phyloP scores from a whole-genome alignment of 2,113 vertebrate species.

The Salvelinus namaycush region DNA sequence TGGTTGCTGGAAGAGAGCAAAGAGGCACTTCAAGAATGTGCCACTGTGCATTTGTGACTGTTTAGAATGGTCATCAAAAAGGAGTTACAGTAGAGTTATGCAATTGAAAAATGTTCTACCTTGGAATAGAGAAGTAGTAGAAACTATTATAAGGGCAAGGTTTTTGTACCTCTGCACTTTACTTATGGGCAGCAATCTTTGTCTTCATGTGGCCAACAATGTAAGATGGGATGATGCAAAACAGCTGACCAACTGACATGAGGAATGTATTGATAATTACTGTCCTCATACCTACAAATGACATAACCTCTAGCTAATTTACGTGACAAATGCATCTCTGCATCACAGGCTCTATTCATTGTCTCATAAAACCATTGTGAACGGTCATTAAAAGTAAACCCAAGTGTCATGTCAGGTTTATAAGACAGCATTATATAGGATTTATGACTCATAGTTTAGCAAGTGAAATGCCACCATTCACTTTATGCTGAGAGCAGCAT shows the following conservation, averaged over 20 bases:
- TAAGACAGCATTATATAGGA: background rate
- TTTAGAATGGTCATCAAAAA: too few relatives aligned
- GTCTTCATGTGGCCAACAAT: conserved; percentile 69
- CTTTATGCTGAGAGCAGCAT: background rate
- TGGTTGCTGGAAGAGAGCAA: conserved; percentile 65
- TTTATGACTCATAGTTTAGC: background rate
- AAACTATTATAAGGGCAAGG: background rate
- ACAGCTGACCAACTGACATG: conserved; percentile 71
- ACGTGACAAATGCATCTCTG: background rate
- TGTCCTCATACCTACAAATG: background rate
- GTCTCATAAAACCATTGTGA: background rate
- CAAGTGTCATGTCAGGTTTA: background rate
- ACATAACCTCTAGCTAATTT: background rate
- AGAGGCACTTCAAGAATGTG: background rate
- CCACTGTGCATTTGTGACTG: too few relatives aligned
- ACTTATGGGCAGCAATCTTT: conserved; percentile 76
- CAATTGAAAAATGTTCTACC: too few relatives aligned
- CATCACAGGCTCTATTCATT: background rate
- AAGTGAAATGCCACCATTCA: background rate
- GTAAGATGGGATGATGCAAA: conserved; percentile 83
- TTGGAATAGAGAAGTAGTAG: background rate
- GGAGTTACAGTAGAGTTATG: too few relatives aligned
- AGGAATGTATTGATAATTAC: background rate
- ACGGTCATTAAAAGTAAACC: background rate
- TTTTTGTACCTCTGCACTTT: background rate